These are phyloP conservation scores for Hystrix cristata DNA, from an alignment of 2,113 vertebrate species.

Conservation along the genomic window DNA sequence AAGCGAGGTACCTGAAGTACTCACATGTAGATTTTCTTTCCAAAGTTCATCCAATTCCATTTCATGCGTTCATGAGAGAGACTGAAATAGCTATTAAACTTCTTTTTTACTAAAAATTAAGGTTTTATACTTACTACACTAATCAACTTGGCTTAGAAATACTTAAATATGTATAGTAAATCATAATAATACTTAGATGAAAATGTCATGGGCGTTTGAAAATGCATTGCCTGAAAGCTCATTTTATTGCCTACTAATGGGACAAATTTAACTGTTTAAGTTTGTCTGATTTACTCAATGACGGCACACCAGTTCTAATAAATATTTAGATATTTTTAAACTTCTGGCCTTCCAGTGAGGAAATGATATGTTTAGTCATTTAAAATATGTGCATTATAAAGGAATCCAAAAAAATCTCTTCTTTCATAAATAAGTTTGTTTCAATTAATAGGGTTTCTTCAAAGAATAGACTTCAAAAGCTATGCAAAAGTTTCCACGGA, in stretches of 20 bases:
- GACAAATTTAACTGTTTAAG: constrained; percentile 84
- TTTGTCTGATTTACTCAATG: constrained; percentile 82
- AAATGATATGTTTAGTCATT: constrained; percentile 87
- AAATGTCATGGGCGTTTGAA: constrained; percentile 79
- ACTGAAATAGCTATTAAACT: constrained; percentile 74
- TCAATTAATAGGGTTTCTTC: constrained; percentile 84
- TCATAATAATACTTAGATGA: constrained; percentile 67
- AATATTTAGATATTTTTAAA: constrained; percentile 88
- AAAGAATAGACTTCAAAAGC: constrained; percentile 87
- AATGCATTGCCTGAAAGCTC: constrained; percentile 76
- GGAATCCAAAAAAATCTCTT: constrained; percentile 78
- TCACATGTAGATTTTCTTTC: constrained; percentile 73
- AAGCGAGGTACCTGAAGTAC: constrained; percentile 67
- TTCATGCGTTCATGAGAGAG: constrained; percentile 79
- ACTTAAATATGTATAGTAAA: constrained; percentile 74
- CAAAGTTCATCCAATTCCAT: constrained; percentile 71
- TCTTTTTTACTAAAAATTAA: constrained; percentile 68
- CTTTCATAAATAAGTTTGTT: constrained; percentile 85
- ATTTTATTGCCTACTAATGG: constrained; percentile 81
- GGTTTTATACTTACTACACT: constrained; percentile 76
- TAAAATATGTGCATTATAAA: constrained; percentile 85
- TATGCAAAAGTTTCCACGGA: constrained; percentile 84
- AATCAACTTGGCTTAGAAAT: constrained; percentile 78
- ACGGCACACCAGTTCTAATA: constrained; percentile 85
- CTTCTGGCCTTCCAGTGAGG: constrained; percentile 80